Evolutionary conservation across 2,888 invertebrate genomes (phyloP).

Genomic region (Nephrocerus scutellatus): DNA sequence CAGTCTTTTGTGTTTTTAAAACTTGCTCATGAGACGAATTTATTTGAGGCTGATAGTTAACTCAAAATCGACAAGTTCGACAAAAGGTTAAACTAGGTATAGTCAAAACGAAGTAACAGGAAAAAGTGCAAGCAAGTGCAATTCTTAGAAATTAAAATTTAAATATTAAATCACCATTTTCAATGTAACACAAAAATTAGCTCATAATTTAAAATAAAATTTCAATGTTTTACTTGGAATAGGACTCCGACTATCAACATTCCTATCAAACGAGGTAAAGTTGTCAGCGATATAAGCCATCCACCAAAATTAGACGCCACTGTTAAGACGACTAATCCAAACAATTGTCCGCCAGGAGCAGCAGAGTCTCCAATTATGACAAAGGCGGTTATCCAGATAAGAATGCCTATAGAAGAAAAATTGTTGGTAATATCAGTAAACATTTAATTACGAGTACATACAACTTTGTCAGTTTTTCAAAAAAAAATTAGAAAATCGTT

Average conservation of each 20-base stretch:
- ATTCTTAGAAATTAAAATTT: too few species aligned
- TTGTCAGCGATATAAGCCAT: constrained; percentile 70
- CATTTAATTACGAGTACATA: too few species aligned
- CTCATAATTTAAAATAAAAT: not conserved
- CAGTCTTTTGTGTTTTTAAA: too few species aligned
- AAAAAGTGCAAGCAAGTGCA: too few species aligned
- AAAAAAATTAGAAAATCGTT: too few species aligned
- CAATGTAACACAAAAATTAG: not conserved
- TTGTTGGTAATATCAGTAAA: too few species aligned
- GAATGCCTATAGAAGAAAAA: constrained; percentile 56
- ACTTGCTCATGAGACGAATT: too few species aligned
- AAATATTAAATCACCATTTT: not conserved
- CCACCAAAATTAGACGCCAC: constrained; percentile 77
- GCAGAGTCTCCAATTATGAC: constrained; percentile 69
- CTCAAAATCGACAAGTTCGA: too few species aligned
- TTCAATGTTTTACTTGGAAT: constrained; percentile 47
- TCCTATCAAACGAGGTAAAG: constrained; percentile 76
- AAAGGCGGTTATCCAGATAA: constrained; percentile 71
- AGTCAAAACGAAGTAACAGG: too few species aligned
- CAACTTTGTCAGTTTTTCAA: too few species aligned
- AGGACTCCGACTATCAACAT: constrained; percentile 79
- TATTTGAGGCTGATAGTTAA: too few species aligned
- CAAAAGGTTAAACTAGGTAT: too few species aligned
- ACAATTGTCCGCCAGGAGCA: constrained; percentile 77
- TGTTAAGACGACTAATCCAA: constrained; percentile 66